A percentile compares a stretch with the other conserved stretches of the same genome.
Evolutionary conservation across 1,140 invertebrate species (phyloP).

Genomic region (Ylistrum balloti): DNA sequence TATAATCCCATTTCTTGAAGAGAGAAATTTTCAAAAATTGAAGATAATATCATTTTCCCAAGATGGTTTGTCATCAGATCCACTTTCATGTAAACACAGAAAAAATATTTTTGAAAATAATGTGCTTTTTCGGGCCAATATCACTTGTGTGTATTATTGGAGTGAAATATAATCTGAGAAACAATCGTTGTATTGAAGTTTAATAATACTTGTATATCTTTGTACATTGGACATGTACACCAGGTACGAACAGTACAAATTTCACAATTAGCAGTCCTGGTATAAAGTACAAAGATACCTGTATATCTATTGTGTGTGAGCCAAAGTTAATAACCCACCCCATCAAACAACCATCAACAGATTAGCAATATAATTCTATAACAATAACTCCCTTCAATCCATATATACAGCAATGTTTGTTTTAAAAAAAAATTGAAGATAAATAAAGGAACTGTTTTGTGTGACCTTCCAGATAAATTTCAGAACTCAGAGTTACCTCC

Average conservation of each 20-base stretch:
- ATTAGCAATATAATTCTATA: neutral
- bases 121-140: neutral
- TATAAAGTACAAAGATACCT: slow-evolving; percentile 35
- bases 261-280: slow-evolving; percentile 25
- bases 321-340: neutral
- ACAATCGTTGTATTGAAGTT: neutral
- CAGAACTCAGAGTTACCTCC: neutral
- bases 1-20: neutral
- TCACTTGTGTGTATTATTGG: neutral
- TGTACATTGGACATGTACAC: slow-evolving; percentile 33
- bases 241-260: slow-evolving; percentile 7
- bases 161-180: neutral
- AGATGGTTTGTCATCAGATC: too few relatives aligned
- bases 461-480: too few relatives aligned
- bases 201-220: slow-evolving; percentile 34
- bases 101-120: neutral
- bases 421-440: too few relatives aligned
- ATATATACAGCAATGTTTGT: neutral
- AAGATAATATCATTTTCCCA: too few relatives aligned
- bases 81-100: neutral
- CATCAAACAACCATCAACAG: neutral
- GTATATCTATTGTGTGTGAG: neutral
- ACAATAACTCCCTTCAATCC: neutral
- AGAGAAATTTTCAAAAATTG: neutral
- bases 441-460: too few relatives aligned